Conservation (phyloP, 2,888 invertebrate genomes). For the Arctia plantaginis region DNA sequence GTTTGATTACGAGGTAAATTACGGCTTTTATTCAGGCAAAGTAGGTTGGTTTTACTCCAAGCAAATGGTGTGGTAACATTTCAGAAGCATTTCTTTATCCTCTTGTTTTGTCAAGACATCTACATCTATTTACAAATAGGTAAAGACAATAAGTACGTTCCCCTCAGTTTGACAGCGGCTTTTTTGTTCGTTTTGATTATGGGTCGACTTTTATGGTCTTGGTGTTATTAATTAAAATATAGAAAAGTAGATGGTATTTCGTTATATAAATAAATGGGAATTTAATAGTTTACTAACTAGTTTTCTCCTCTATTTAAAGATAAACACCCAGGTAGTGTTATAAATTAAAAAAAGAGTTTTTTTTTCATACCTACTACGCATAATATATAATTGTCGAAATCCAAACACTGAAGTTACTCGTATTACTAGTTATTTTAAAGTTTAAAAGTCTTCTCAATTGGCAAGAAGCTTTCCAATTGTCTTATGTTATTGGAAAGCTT, state of each 20-base stretch:
- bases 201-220: not conserved
- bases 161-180: not conserved
- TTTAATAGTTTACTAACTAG: not conserved
- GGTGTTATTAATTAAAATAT: not conserved
- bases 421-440: not conserved
- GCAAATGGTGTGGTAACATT: not conserved
- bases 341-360: too few relatives aligned
- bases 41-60: not conserved
- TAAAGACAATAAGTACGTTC: not conserved
- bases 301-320: not conserved
- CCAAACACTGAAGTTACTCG: not conserved
- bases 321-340: too few relatives aligned
- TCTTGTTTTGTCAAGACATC: not conserved
- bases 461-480: not conserved
- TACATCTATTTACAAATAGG: not conserved
- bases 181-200: not conserved
- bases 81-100: not conserved
- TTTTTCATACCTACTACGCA: too few relatives aligned
- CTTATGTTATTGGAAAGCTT: too few relatives aligned
- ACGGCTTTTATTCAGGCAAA: not conserved
- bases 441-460: not conserved
- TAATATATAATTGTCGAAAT: not conserved
- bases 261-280: not conserved
- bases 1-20: not conserved
- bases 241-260: not conserved